Percentiles rank a stretch among this genome's conserved stretches.
Conservation (phyloP, 30 jellyfish, hydroid and myxozoan species). For the Chironex yamaguchii region DNA sequence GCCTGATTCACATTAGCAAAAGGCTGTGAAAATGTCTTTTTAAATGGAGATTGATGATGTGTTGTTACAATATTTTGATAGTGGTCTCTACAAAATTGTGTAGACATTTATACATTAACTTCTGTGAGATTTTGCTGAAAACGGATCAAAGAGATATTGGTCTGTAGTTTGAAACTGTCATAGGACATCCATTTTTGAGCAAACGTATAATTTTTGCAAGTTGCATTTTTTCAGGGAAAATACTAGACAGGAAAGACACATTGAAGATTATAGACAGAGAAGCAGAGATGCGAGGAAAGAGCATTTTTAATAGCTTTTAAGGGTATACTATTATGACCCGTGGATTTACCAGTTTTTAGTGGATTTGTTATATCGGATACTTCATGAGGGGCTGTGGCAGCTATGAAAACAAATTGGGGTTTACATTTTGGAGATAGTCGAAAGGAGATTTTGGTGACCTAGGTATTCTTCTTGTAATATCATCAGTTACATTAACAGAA, state of each 20-base stretch:
- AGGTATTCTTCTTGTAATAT: conserved; percentile 37
- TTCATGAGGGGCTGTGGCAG: conserved; percentile 61
- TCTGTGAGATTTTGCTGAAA: conserved; percentile 24
- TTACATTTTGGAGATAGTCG: conserved; percentile 2
- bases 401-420: conserved; percentile 30
- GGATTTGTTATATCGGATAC: conserved; percentile 9
- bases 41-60: too few relatives aligned
- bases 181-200: conserved; percentile 47
- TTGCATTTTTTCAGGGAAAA: conserved; percentile 37
- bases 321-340: conserved; percentile 61
- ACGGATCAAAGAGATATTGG: conserved; percentile 47
- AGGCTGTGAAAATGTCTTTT: too few relatives aligned
- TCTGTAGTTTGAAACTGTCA: conserved; percentile 47
- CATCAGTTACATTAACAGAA: conserved; percentile 41
- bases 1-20: too few relatives aligned
- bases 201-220: conserved; percentile 50
- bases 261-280: conserved; percentile 41
- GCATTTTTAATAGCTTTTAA: conserved; percentile 21
- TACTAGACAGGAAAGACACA: conserved; percentile 38
- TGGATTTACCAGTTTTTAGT: conserved; percentile 40
- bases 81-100: conserved; percentile 2
- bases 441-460: conserved; percentile 55
- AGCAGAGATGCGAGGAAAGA: conserved; percentile 39
- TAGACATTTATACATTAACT: conserved; percentile 37
- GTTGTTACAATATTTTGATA: too few relatives aligned